Evolutionary conservation across 2,113 vertebrate species (phyloP).

Genomic region (Ivindomyrus marchei): DNA sequence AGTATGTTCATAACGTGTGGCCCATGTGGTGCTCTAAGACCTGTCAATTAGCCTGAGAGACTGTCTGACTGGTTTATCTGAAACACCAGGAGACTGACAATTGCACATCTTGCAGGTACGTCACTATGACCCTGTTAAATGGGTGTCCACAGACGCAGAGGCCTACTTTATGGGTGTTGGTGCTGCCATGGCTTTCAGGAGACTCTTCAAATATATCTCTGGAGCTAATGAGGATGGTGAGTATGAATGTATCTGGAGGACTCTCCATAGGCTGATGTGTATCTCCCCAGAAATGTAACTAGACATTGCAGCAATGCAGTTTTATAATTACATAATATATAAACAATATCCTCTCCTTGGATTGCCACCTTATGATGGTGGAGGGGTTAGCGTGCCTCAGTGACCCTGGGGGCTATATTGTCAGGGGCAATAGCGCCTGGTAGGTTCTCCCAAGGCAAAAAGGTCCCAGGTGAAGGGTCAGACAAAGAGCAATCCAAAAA

Average conservation of each 20-base stretch:
- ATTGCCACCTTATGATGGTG: too few relatives aligned
- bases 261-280: not conserved
- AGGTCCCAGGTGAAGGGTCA: too few relatives aligned
- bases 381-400: too few relatives aligned
- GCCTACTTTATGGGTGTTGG: conserved; percentile 66
- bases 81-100: not conserved
- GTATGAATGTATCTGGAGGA: not conserved
- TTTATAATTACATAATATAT: not conserved
- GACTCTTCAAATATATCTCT: conserved; percentile 65
- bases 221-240: conserved; percentile 58
- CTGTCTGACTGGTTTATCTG: not conserved
- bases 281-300: not conserved
- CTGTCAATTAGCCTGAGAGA: not conserved
- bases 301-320: not conserved
- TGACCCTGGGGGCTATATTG: too few relatives aligned
- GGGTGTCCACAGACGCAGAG: conserved; percentile 64
- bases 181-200: conserved; percentile 65
- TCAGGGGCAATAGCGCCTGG: too few relatives aligned
- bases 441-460: too few relatives aligned
- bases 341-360: not conserved
- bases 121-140: conserved; percentile 60
- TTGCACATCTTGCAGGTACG: conserved; percentile 50
- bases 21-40: not conserved
- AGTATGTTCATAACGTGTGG: not conserved
- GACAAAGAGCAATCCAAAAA: too few relatives aligned